Evolutionary conservation across 2,888 invertebrate species (phyloP).

Genomic region (Caenorhabditis auriculariae): DNA sequence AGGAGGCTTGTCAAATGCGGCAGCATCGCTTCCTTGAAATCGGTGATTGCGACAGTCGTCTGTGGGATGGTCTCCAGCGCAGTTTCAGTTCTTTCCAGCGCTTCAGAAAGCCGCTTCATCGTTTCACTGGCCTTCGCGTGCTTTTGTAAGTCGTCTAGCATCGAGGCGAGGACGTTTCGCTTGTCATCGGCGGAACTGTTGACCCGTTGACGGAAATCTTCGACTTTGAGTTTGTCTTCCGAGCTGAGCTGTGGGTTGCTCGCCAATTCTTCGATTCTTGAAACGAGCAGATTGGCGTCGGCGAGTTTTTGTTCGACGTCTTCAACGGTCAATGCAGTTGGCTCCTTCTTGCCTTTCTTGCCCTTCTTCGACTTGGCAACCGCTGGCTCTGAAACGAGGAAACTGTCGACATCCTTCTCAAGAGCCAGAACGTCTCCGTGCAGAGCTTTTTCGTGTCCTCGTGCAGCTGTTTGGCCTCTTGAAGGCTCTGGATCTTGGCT

Average conservation of each 20-base stretch:
- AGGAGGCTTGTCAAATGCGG: conserved; percentile 9
- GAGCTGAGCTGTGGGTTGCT: conserved; percentile 1
- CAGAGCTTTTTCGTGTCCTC: conserved; percentile 14
- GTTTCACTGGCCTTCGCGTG: conserved; percentile 8
- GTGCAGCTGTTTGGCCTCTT: conserved; percentile 1
- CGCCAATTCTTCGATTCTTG: conserved; percentile 8
- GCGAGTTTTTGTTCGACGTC: conserved; percentile 8
- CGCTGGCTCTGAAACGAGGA: conserved; percentile 5
- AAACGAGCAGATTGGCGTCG: conserved; percentile 9
- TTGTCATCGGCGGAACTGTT: background rate
- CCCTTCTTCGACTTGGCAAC: too few species aligned
- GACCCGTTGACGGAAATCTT: conserved; percentile 1
- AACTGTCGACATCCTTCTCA: conserved; percentile 16
- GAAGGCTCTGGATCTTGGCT: background rate
- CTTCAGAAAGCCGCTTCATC: conserved; percentile 13
- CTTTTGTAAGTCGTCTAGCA: conserved; percentile 4
- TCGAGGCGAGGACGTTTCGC: conserved; percentile 4
- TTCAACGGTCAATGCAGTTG: conserved; percentile 2
- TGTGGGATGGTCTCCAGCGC: conserved; percentile 8
- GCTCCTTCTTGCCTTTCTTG: conserved; percentile 8
- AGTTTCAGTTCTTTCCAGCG: conserved; percentile 14
- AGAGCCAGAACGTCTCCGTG: conserved; percentile 17
- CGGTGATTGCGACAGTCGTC: conserved; percentile 7
- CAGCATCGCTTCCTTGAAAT: conserved; percentile 13
- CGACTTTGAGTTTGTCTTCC: conserved; percentile 4